phyloP scores from a whole-genome alignment of 2,797 vertebrate genomes.

The Meda fulgida region DNA sequence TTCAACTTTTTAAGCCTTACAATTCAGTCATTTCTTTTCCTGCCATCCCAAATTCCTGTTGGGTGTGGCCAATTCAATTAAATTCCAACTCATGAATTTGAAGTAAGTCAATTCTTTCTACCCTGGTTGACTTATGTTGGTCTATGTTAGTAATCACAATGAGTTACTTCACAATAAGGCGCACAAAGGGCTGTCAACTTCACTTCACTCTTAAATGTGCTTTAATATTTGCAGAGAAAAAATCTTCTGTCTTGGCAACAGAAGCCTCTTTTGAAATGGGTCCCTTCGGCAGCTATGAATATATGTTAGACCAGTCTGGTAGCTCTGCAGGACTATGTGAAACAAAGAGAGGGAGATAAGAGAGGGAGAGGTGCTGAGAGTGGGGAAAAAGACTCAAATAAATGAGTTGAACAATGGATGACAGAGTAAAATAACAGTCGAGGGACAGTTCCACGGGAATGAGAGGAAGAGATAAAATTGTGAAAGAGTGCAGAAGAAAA shows the following conservation, averaged over 20 bases:
- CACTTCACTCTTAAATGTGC: conserved; percentile 8
- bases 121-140: conserved; percentile 9
- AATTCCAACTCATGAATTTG: background rate
- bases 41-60: background rate
- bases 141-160: conserved; percentile 14
- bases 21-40: background rate
- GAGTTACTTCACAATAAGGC: conserved; percentile 13
- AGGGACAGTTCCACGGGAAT: conserved; percentile 43
- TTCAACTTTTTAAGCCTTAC: background rate
- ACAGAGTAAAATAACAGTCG: conserved; percentile 30
- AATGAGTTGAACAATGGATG: conserved; percentile 43
- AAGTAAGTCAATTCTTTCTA: background rate
- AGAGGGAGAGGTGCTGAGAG: conserved; percentile 35
- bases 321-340: conserved; percentile 25
- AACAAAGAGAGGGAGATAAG: conserved; percentile 39
- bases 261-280: conserved; percentile 37
- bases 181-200: conserved; percentile 31
- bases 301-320: conserved; percentile 37
- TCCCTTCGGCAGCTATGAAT: conserved; percentile 23
- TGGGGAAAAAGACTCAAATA: conserved; percentile 23
- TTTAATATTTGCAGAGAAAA: conserved; percentile 34
- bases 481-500: conserved; percentile 42
- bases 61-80: background rate
- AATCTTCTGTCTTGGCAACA: conserved; percentile 50
- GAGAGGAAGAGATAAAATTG: conserved; percentile 40